A percentile compares a stretch with the other conserved stretches of the same genome.
Evolutionary conservation across 2,888 invertebrate genomes (phyloP).

Genomic region (Aleiodes testaceus): DNA sequence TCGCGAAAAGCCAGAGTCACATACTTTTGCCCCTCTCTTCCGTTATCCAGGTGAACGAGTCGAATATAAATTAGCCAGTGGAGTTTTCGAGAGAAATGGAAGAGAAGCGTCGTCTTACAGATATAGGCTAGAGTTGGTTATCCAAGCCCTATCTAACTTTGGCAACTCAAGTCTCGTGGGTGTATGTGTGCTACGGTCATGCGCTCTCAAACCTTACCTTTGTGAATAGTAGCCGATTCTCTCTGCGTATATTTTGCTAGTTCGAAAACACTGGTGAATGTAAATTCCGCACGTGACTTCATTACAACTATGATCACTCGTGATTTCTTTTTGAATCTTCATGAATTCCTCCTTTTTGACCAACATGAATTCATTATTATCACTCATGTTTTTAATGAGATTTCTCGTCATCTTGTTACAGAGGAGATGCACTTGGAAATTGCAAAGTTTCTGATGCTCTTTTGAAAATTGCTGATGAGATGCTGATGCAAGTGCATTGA

Average conservation of each 20-base stretch:
- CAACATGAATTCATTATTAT: too few relatives aligned
- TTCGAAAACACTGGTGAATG: slow-evolving; percentile 48
- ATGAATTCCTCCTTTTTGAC: not conserved
- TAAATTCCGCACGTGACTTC: slow-evolving; percentile 47
- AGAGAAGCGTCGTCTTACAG: slow-evolving; percentile 16
- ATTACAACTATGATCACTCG: slow-evolving; percentile 40
- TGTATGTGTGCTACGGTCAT: not conserved
- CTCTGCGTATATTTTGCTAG: slow-evolving; percentile 38
- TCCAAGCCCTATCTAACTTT: slow-evolving; percentile 47
- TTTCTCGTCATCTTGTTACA: too few relatives aligned
- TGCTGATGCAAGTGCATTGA: too few relatives aligned
- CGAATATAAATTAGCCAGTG: slow-evolving; percentile 61
- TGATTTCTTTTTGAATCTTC: not conserved
- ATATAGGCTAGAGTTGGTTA: slow-evolving; percentile 25
- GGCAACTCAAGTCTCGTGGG: not conserved
- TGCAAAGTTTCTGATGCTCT: too few relatives aligned
- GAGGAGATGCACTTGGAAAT: too few relatives aligned
- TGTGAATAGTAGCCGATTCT: slow-evolving; percentile 3
- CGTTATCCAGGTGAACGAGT: slow-evolving; percentile 56
- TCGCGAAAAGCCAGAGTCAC: slow-evolving; percentile 48
- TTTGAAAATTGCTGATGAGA: too few relatives aligned
- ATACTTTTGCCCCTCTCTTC: slow-evolving; percentile 34
- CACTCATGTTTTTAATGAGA: too few relatives aligned
- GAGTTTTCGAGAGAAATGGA: slow-evolving; percentile 38
- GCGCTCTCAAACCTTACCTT: too few relatives aligned